These are phyloP conservation scores for Araneus ventricosus DNA, from an alignment of 1,140 invertebrate genomes.

Conservation along the genomic window DNA sequence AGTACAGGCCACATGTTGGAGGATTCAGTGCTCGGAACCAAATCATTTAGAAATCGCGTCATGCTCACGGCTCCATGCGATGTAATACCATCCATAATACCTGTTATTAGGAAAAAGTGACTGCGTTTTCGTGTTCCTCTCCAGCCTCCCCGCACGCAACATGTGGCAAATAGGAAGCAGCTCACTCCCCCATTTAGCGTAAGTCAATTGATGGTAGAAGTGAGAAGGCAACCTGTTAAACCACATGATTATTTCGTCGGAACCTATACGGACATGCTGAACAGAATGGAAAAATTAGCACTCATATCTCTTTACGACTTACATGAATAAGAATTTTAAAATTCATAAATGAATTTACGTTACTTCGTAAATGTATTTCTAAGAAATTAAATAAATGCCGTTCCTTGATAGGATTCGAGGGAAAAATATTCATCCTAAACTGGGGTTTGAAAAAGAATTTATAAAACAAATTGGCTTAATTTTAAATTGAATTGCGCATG, in stretches of 20 bases:
- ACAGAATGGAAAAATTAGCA: too few species aligned
- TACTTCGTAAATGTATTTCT: too few species aligned
- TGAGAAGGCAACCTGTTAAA: not conserved
- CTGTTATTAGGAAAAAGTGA: constrained; percentile 28
- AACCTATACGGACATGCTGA: too few species aligned
- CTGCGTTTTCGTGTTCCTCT: not conserved
- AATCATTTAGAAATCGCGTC: constrained; percentile 44
- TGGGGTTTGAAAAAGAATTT: too few species aligned
- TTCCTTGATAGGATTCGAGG: too few species aligned
- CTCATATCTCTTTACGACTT: too few species aligned
- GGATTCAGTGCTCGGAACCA: not conserved
- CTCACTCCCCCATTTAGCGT: not conserved
- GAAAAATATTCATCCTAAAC: too few species aligned
- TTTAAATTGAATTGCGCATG: too few species aligned
- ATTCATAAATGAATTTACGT: too few species aligned
- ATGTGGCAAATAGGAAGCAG: not conserved
- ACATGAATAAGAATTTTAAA: too few species aligned
- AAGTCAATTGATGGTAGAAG: not conserved
- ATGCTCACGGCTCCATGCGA: constrained; percentile 32
- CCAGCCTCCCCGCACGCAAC: not conserved
- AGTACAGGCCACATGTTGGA: constrained; percentile 37
- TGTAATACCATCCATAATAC: constrained; percentile 47
- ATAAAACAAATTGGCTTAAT: too few species aligned
- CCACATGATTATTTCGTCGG: not conserved
- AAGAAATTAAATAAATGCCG: too few species aligned